Conservation (phyloP, 2,888 invertebrate genomes). For the Leucoma salicis region DNA sequence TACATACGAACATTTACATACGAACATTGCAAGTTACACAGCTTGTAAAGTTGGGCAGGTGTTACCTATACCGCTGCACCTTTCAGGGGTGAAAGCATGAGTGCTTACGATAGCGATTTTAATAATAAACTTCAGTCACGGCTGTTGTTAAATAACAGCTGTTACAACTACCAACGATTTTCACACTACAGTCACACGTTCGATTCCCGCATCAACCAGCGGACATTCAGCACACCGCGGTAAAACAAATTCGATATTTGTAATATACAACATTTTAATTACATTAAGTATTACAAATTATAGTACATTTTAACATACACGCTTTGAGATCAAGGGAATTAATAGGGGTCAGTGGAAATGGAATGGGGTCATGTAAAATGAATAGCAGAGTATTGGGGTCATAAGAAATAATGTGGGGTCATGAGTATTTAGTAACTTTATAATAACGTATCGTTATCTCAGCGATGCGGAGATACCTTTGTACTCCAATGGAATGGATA, state of each 20-base stretch:
- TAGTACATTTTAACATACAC: neutral
- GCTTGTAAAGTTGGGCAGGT: no score
- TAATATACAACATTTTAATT: neutral
- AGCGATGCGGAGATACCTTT: no score
- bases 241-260: neutral
- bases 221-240: neutral
- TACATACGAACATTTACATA: no score
- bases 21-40: no score
- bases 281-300: neutral
- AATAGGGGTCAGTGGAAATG: neutral
- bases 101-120: no score
- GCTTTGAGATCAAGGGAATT: constrained; percentile 14
- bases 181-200: neutral
- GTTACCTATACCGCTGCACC: no score
- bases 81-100: no score
- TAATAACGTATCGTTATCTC: no score
- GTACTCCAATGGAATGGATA: no score
- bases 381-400: neutral
- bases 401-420: neutral
- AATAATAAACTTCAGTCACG: no score
- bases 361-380: neutral
- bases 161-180: no score
- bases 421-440: neutral
- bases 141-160: no score
- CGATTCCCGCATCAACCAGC: neutral